Percentiles rank a stretch among this genome's conserved stretches.
These are phyloP conservation scores for Rhyacophila brunnea DNA, from an alignment of 1,140 invertebrate species.

Conservation along the genomic window DNA sequence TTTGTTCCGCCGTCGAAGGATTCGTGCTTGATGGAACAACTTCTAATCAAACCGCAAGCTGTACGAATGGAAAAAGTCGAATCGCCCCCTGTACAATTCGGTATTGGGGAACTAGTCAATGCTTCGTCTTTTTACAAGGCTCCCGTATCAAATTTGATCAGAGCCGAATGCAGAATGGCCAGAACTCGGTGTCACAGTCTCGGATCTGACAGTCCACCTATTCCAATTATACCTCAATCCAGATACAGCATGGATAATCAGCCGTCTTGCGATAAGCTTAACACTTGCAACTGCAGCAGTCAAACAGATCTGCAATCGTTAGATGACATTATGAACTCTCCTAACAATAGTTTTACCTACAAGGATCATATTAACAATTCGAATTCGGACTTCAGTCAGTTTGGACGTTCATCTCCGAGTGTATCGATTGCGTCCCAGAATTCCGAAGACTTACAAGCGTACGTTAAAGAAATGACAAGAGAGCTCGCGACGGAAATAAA, in stretches of 20 bases:
- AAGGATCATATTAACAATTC: constrained; percentile 47
- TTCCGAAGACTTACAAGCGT: constrained; percentile 67
- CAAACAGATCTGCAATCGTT: constrained; percentile 67
- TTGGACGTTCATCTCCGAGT: constrained; percentile 62
- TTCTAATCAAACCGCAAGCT: constrained; percentile 38
- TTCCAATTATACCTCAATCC: constrained; percentile 58
- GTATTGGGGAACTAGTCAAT: constrained; percentile 64
- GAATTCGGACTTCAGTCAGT: constrained; percentile 54
- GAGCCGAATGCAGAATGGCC: constrained; percentile 36
- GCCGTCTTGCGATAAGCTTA: constrained; percentile 45
- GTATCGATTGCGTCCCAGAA: constrained; percentile 56
- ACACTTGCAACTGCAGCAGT: constrained; percentile 69
- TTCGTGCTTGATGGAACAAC: constrained; percentile 46
- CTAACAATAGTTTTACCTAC: constrained; percentile 52
- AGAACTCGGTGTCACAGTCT: constrained; percentile 61
- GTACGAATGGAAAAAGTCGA: constrained; percentile 28
- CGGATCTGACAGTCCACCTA: constrained; percentile 56
- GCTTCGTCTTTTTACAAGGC: constrained; percentile 43
- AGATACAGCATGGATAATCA: constrained; percentile 61
- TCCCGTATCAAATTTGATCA: constrained; percentile 36
- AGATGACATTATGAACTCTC: constrained; percentile 57
- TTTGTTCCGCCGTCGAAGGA: constrained; percentile 49
- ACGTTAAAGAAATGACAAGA: constrained; percentile 73
- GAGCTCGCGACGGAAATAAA: constrained; percentile 78
- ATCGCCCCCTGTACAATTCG: constrained; percentile 61